A percentile compares a stretch with the other conserved stretches of the same genome.
Conservation (phyloP, 2,797 vertebrate genomes). For the Orestias chungarensis region DNA sequence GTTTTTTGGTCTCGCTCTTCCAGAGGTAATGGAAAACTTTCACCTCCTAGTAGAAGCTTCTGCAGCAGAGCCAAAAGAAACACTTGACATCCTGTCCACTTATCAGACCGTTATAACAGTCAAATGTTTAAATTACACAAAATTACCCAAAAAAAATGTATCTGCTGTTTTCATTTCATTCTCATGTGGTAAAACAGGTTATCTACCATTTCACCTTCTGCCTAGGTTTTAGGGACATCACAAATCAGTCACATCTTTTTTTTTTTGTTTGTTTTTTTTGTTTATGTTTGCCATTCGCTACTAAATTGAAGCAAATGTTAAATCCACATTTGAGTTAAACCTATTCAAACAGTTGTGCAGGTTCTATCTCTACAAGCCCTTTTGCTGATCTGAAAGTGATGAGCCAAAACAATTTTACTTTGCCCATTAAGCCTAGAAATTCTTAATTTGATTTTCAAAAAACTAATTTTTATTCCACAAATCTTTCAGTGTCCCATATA, state of each 20-base stretch:
- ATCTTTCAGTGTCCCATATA: background rate
- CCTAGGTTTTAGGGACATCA: background rate
- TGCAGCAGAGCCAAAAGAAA: constrained; percentile 27
- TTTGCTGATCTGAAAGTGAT: background rate
- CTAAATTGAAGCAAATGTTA: background rate
- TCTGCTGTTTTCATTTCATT: background rate
- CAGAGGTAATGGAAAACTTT: constrained; percentile 64
- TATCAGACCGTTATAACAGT: constrained; percentile 2
- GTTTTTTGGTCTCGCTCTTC: constrained; percentile 58
- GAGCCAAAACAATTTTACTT: background rate
- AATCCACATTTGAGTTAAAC: background rate
- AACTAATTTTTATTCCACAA: background rate
- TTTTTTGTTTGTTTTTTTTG: no score
- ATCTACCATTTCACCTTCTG: background rate
- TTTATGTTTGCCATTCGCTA: no score
- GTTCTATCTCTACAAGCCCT: no score
- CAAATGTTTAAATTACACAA: background rate
- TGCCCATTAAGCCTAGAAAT: no score
- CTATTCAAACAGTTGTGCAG: background rate
- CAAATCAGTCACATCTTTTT: background rate
- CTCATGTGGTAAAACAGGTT: background rate
- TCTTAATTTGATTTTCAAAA: no score
- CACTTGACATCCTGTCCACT: constrained; percentile 23
- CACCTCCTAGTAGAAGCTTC: constrained; percentile 43
- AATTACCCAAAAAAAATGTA: background rate